Base-by-base conservation (phyloP, 1,140 invertebrate species). In the Drosophila persimilis region DNA sequence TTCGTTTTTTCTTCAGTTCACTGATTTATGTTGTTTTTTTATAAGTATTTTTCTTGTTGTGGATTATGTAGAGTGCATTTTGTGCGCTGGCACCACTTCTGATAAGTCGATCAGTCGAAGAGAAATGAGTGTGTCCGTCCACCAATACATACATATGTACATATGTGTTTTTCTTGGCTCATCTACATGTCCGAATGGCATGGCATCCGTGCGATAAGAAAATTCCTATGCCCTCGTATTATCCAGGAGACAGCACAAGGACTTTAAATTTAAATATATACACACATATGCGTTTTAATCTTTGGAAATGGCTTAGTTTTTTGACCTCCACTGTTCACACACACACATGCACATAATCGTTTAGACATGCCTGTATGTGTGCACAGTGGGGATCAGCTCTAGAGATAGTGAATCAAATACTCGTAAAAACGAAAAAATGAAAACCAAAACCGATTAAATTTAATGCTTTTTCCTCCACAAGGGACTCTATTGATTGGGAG, bases 51-150 rank as follows among this genome's bases (percentile, higher is more conserved):
- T 53, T 3, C 57, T 44, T 35, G 44, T 20, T n/a, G 22, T 5
- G 66, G 66, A 59, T 59, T 75, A 62, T 39, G 41, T 41, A 35
- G 15, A 75, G 65, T 72, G 80, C 80, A 84, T 79, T 71, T 70
- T 62, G 61, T 31, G 44, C 51, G 51, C 55, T 39, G 35, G 3
- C 54, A 45, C 54, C 54, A 45, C 54, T 45, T 46, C 29, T 57
- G 61, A 73, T 78, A 51, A 52, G 48, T 46, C 52, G 46, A 70
- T 69, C 29, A 56, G 43, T 24, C 26, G n/a, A n/a, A 55, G 45
- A 61, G 61, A 61, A 76, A 47, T 54, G 73, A 57, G 58, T 65
- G 53, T 77, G 66, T 70, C 35, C 35, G 11, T 39, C 35, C 66
- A 57, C 64, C 50, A 69, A 65, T 70, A 20, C 20, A 20, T 20